phyloP scores from a whole-genome alignment of 2,888 invertebrate genomes.

The Phrixothrix hirtus region DNA sequence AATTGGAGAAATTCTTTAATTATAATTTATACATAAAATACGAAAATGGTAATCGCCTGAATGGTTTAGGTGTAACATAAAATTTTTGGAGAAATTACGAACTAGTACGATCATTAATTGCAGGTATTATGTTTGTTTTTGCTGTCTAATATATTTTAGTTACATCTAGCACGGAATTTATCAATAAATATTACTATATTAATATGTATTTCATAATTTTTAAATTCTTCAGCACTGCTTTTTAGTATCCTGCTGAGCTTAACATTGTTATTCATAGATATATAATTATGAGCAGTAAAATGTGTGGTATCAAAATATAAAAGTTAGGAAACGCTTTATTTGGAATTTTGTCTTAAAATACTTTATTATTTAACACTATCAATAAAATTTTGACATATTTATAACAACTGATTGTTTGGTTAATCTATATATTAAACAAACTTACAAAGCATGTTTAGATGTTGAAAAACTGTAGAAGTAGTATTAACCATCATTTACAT shows the following conservation, averaged over 20 bases:
- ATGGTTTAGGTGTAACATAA: not conserved
- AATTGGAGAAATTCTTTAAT: not conserved
- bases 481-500: not conserved
- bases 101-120: conserved; percentile 2
- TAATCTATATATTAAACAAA: too few relatives aligned
- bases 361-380: too few relatives aligned
- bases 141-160: conserved; percentile 1
- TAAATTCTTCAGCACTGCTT: conserved; percentile 5
- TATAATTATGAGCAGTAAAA: not conserved
- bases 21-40: not conserved
- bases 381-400: too few relatives aligned
- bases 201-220: conserved; percentile 13
- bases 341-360: too few relatives aligned
- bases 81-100: not conserved
- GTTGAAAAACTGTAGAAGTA: too few relatives aligned
- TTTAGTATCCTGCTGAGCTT: conserved; percentile 11
- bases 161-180: conserved; percentile 1
- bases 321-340: not conserved
- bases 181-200: conserved; percentile 10
- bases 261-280: not conserved
- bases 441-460: too few relatives aligned
- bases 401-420: too few relatives aligned
- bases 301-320: not conserved
- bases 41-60: not conserved
- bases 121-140: conserved; percentile 3